Evolutionary conservation across 1,140 invertebrate species (phyloP).

Genomic region (Lithobius niger): DNA sequence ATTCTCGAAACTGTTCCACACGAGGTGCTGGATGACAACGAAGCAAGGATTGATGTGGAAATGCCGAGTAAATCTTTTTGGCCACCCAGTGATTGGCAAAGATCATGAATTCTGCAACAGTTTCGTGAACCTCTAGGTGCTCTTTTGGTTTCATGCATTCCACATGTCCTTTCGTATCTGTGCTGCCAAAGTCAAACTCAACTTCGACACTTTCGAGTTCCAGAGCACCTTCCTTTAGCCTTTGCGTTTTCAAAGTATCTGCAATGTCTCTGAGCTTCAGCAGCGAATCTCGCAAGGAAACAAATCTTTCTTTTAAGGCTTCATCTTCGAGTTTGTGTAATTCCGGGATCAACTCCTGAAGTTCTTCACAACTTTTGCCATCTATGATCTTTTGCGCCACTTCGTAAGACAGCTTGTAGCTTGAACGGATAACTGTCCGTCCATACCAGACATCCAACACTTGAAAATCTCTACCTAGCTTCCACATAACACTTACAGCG

Average conservation of each 20-base stretch:
- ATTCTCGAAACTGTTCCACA: constrained; percentile 32
- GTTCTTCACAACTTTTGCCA: constrained; percentile 21
- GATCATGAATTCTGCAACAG: constrained; percentile 40
- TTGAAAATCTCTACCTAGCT: constrained; percentile 28
- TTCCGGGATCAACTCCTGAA: constrained; percentile 26
- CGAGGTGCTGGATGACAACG: constrained; percentile 32
- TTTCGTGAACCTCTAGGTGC: constrained; percentile 32
- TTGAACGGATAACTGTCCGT: constrained; percentile 29
- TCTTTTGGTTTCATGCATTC: constrained; percentile 16
- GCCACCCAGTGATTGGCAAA: constrained; percentile 37
- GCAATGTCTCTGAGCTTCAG: constrained; percentile 24
- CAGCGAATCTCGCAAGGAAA: constrained; percentile 22
- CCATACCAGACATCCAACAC: constrained; percentile 31
- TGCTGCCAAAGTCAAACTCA: constrained; percentile 28
- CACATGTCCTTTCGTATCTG: constrained; percentile 18
- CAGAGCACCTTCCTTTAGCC: constrained; percentile 26
- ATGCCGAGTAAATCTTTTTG: constrained; percentile 28
- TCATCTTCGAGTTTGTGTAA: too few species aligned
- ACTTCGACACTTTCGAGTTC: constrained; percentile 32
- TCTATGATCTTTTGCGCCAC: constrained; percentile 29
- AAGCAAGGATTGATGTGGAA: constrained; percentile 27
- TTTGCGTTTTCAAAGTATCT: constrained; percentile 21
- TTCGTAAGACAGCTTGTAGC: constrained; percentile 34
- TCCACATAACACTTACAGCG: constrained; percentile 36
- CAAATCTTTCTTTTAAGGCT: too few species aligned